Evolutionary conservation across 2,888 invertebrate species (phyloP), one percentile per base, ranked within the genome.

Genomic region (Theretra japonica): DNA sequence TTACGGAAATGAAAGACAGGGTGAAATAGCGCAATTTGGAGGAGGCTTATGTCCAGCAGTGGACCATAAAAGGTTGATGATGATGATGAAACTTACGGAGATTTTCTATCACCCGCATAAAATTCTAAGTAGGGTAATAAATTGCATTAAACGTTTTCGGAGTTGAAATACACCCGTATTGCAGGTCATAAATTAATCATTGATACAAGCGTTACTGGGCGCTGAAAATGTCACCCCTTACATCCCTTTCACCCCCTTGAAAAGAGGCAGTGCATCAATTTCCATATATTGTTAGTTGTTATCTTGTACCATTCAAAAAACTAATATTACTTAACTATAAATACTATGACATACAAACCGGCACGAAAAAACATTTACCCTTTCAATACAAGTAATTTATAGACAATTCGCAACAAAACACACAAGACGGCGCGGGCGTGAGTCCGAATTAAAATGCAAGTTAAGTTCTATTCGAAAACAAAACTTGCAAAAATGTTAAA

Each of bases 381-480:
- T 28, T 48, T 21, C 4, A 30, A 68, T 68, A 68, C 50, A 68
- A 53, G 53, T n/a, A 65, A 28, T 65, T 28, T 33, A 69, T 69
- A 57, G 28, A 68, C 28, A 50, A 69, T 69, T n/a, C 57, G n/a
- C 56, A 53, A 23, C 23, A 53, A 50, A 68, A 68, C 23, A 58
- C 58, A 17, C 23, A 30, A 15, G n/a, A 71, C 19, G 4, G 50
- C 17, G 17, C 74, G 53, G n/a, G 80, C 82, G 82, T 91, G 89
- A 93, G 85, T 84, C 86, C 78, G 84, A 92, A 93, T 93, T 91
- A 91, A 92, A 92, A 93, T 93, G 93, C 93, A 86, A 82, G 87
- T 85, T 87, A 89, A 92, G 82, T 85, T 41, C 83, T 88, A 87
- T 90, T 88, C 80, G 83, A 80, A 89, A 88, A 92, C 90, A 93